phyloP scores from a whole-genome alignment of 2,113 vertebrate genomes.

The Dryoscopus gambensis region DNA sequence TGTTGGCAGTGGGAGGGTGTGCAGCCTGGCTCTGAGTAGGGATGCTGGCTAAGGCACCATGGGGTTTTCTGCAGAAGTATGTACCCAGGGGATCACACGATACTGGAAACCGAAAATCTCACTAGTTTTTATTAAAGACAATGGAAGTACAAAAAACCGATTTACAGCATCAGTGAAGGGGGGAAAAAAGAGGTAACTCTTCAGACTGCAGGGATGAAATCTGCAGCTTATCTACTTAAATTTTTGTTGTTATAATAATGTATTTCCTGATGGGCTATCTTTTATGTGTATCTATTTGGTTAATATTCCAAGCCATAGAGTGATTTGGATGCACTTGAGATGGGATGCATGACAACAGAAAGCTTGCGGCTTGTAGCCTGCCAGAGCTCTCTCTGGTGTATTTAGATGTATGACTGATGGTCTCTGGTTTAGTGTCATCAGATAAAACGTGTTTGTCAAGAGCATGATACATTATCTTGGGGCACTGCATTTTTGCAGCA shows the following conservation, averaged over 20 bases:
- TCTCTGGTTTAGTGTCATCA: conserved; percentile 20
- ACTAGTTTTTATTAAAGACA: not conserved
- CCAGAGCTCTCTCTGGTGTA: not conserved
- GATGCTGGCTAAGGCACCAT: not conserved
- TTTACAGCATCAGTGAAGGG: not conserved
- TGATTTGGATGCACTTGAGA: not conserved
- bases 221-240: not conserved
- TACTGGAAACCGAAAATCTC: not conserved
- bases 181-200: not conserved
- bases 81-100: not conserved
- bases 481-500: not conserved
- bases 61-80: not conserved
- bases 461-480: not conserved
- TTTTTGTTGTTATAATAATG: not conserved
- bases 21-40: not conserved
- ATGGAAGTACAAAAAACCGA: not conserved
- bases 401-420: not conserved
- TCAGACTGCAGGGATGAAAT: not conserved
- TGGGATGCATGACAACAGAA: not conserved
- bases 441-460: not conserved
- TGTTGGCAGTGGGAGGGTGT: not conserved
- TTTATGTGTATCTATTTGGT: not conserved
- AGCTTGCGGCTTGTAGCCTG: not conserved
- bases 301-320: not conserved
- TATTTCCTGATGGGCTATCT: not conserved